Evolutionary conservation across 2,113 vertebrate genomes (phyloP).

Genomic region (Orientallactaga bullata): DNA sequence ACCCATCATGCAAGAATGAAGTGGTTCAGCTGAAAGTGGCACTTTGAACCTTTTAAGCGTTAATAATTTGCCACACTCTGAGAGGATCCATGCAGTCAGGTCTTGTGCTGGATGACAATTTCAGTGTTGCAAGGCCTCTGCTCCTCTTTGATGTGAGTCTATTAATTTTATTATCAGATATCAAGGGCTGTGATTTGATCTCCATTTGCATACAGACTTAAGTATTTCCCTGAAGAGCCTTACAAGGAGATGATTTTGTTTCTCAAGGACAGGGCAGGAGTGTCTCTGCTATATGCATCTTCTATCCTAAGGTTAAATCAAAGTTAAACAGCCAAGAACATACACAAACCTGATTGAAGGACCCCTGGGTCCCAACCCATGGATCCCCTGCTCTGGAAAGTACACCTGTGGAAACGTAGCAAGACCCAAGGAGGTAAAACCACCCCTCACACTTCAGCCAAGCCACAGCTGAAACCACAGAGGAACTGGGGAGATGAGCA

Average conservation of each 20-base stretch:
- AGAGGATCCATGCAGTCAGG: neutral
- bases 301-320: neutral
- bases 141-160: neutral
- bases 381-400: no score
- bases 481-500: no score
- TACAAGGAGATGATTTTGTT: slow-evolving; percentile 4
- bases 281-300: neutral
- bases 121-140: neutral
- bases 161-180: slow-evolving; percentile 58
- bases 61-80: slow-evolving; percentile 7
- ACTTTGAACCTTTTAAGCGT: neutral
- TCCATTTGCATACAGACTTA: neutral
- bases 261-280: slow-evolving; percentile 19
- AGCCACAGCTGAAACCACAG: no score
- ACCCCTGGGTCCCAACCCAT: no score
- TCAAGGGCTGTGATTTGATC: slow-evolving; percentile 39
- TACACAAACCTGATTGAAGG: no score
- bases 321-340: slow-evolving; percentile 7
- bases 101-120: neutral
- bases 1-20: neutral
- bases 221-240: slow-evolving; percentile 50
- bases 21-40: neutral
- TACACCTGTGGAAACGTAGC: no score
- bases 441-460: no score
- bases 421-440: no score